phyloP scores from a whole-genome alignment of 2,797 vertebrate species.

The Rhinoraja longicauda region DNA sequence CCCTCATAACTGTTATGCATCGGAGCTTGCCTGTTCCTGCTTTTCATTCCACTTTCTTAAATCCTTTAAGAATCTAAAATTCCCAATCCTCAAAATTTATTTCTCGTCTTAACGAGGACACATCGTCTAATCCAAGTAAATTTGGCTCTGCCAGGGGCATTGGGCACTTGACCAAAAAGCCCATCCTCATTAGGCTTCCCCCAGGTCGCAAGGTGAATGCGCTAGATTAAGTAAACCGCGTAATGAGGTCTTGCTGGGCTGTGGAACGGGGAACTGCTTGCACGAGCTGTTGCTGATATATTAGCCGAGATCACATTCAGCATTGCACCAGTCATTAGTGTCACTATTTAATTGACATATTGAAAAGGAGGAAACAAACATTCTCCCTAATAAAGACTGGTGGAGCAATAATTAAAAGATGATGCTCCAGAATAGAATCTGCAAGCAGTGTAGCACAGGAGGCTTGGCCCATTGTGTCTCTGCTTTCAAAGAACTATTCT shows the following conservation, averaged over 20 bases:
- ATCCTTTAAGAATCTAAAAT: background rate
- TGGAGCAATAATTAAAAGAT: constrained; percentile 30
- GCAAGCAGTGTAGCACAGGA: too few relatives aligned
- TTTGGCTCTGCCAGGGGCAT: background rate
- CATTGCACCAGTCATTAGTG: background rate
- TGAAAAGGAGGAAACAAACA: constrained; percentile 28
- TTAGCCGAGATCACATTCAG: constrained; percentile 9
- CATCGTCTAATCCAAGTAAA: background rate
- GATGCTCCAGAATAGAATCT: background rate
- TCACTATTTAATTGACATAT: constrained; percentile 4
- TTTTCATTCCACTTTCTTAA: too few relatives aligned
- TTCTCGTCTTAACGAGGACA: too few relatives aligned
- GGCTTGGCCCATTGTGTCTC: too few relatives aligned
- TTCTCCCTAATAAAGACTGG: constrained; percentile 21
- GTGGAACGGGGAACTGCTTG: background rate
- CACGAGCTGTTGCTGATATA: background rate
- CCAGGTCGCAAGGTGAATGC: background rate
- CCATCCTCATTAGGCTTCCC: background rate
- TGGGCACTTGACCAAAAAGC: background rate
- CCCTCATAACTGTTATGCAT: too few relatives aligned
- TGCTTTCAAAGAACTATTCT: too few relatives aligned
- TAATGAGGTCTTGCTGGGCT: background rate
- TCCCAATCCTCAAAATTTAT: background rate
- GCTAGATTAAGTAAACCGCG: background rate
- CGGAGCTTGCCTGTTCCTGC: too few relatives aligned